phyloP scores from a whole-genome alignment of 2,888 invertebrate genomes.

The Cancer borealis region DNA sequence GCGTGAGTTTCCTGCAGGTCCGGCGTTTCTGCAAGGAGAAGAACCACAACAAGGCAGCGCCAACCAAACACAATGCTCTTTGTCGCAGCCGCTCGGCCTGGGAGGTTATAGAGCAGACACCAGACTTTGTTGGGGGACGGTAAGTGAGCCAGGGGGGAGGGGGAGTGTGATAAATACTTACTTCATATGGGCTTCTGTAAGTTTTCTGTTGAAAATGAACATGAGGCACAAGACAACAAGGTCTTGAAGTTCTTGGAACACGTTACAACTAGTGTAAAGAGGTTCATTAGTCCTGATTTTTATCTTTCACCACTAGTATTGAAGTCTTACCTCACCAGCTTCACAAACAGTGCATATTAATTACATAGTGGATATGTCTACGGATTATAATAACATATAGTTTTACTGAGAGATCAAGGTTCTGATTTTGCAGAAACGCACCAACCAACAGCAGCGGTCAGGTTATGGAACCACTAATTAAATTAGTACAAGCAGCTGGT shows the following conservation, averaged over 20 bases:
- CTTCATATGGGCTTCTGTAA: not conserved
- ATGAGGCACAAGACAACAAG: not conserved
- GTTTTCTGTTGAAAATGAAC: not conserved
- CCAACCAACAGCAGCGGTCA: conserved; percentile 13
- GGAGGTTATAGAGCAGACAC: conserved; percentile 79
- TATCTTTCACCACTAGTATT: not conserved
- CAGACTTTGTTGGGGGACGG: conserved; percentile 78
- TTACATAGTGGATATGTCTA: not conserved
- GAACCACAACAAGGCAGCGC: conserved; percentile 80
- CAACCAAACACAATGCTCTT: conserved; percentile 80
- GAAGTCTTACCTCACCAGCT: not conserved
- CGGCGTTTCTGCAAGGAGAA: conserved; percentile 83
- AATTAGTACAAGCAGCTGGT: conserved; percentile 68
- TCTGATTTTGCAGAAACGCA: not conserved
- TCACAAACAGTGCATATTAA: not conserved
- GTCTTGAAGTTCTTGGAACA: not conserved
- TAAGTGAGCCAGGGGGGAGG: conserved; percentile 52
- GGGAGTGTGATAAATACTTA: not conserved
- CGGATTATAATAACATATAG: not conserved
- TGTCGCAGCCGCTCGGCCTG: conserved; percentile 79
- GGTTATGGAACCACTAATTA: conserved; percentile 58
- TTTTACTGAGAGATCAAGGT: not conserved
- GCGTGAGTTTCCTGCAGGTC: conserved; percentile 53
- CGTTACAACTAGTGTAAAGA: not conserved
- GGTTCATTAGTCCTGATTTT: not conserved